These are phyloP conservation scores for Martes flavigula DNA, from an alignment of 2,797 vertebrate genomes.

Conservation along the genomic window DNA sequence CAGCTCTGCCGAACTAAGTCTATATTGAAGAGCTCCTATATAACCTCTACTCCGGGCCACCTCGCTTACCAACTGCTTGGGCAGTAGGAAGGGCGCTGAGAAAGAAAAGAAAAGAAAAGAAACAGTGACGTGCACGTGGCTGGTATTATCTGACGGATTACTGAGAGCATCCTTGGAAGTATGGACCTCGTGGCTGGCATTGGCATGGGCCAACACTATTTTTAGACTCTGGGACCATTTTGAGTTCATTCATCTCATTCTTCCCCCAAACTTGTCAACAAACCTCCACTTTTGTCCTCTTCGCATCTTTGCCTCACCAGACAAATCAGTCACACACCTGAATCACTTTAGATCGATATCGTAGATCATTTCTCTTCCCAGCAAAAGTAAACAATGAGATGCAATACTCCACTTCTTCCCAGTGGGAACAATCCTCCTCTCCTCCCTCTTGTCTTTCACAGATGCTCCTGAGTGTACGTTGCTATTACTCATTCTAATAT, in stretches of 20 bases:
- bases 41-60: background rate
- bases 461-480: background rate
- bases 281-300: background rate
- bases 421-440: background rate
- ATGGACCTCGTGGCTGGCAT: no score
- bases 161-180: no score
- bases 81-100: background rate
- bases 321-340: no score
- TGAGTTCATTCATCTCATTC: background rate
- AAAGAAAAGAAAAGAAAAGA: no score
- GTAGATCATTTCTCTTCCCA: background rate
- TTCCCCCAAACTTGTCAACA: background rate
- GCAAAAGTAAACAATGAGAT: background rate
- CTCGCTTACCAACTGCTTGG: background rate
- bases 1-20: background rate
- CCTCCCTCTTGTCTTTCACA: background rate
- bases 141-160: no score
- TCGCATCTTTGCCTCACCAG: no score
- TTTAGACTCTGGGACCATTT: no score
- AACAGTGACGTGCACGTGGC: accelerated
- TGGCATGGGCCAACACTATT: background rate
- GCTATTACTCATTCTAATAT: background rate
- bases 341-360: background rate
- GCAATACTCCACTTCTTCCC: no score
- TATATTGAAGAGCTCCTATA: accelerated